Conservation (phyloP, 2,113 vertebrate species). For the Leucosticte australis region DNA sequence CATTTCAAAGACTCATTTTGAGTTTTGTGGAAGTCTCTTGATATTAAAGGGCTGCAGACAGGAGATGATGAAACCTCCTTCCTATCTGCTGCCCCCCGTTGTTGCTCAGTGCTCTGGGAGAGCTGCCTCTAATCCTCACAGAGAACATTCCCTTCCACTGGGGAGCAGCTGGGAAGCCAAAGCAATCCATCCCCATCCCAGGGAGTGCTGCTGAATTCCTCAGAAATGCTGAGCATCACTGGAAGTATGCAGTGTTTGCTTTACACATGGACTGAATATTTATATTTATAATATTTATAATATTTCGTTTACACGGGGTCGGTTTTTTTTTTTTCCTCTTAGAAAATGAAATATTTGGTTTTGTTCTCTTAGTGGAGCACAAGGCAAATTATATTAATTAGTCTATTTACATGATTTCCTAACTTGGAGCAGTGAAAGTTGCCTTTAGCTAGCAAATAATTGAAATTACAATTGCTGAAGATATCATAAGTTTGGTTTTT, state of each 20-base stretch:
- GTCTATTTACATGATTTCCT: conserved; percentile 83
- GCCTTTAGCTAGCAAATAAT: conserved; percentile 83
- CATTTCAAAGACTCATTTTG: conserved; percentile 72
- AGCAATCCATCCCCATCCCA: conserved; percentile 57
- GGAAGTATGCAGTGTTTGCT: conserved; percentile 63
- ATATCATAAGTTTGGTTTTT: conserved; percentile 71
- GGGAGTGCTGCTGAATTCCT: conserved; percentile 64
- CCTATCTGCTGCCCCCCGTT: conserved; percentile 21
- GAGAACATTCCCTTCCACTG: conserved; percentile 53
- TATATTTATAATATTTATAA: conserved; percentile 71
- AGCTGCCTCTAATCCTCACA: conserved; percentile 51
- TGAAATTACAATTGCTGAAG: conserved; percentile 78
- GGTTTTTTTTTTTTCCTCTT: neutral
- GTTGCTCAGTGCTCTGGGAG: neutral
- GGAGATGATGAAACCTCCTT: conserved; percentile 58
- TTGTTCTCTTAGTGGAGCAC: conserved; percentile 77
- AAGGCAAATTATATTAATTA: conserved; percentile 84
- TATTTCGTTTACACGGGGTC: conserved; percentile 58
- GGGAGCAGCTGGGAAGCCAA: conserved; percentile 46
- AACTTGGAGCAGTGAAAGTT: conserved; percentile 75
- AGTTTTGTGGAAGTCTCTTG: conserved; percentile 62
- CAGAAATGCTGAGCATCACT: conserved; percentile 33
- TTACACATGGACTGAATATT: conserved; percentile 60
- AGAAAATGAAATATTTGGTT: conserved; percentile 79
- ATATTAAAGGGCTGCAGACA: conserved; percentile 64